Evolutionary conservation across 2,113 vertebrate species (phyloP).

Genomic region (Salvator merianae): DNA sequence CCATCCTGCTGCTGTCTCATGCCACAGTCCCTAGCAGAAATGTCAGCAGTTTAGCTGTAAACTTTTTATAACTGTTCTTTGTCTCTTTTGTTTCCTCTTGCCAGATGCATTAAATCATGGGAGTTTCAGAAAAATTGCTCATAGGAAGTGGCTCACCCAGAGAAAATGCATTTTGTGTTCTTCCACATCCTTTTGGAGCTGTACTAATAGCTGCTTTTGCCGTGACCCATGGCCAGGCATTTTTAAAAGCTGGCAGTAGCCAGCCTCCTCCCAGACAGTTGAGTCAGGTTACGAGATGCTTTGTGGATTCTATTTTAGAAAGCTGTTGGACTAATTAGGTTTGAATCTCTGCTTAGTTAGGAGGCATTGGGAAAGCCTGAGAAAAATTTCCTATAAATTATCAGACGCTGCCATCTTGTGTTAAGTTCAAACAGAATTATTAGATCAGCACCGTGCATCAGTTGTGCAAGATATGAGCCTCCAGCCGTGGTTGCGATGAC

Average conservation of each 20-base stretch:
- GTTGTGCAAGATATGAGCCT: background rate
- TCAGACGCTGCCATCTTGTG: conserved; percentile 54
- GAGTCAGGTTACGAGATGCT: background rate
- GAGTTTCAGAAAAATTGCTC: background rate
- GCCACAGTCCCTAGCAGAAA: background rate
- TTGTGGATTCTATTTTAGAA: background rate
- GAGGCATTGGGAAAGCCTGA: background rate
- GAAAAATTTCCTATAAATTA: conserved; percentile 6
- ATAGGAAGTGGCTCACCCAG: conserved; percentile 65
- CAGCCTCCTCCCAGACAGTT: background rate
- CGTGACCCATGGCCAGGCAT: conserved; percentile 39
- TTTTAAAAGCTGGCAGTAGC: conserved; percentile 30
- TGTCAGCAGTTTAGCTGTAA: background rate
- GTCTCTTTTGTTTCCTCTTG: conserved; percentile 21
- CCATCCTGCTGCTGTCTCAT: background rate
- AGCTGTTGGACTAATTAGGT: conserved; percentile 6
- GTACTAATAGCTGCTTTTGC: conserved; percentile 39
- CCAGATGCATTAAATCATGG: background rate
- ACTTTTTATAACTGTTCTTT: background rate
- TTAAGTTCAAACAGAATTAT: background rate
- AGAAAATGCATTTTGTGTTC: conserved; percentile 58
- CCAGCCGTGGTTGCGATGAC: background rate
- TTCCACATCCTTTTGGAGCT: conserved; percentile 54
- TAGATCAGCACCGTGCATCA: background rate
- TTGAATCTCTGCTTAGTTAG: background rate